Percentiles rank a stretch among this genome's conserved stretches.
Conservation (phyloP, 2,888 invertebrate genomes). For the Chirona hameri region DNA sequence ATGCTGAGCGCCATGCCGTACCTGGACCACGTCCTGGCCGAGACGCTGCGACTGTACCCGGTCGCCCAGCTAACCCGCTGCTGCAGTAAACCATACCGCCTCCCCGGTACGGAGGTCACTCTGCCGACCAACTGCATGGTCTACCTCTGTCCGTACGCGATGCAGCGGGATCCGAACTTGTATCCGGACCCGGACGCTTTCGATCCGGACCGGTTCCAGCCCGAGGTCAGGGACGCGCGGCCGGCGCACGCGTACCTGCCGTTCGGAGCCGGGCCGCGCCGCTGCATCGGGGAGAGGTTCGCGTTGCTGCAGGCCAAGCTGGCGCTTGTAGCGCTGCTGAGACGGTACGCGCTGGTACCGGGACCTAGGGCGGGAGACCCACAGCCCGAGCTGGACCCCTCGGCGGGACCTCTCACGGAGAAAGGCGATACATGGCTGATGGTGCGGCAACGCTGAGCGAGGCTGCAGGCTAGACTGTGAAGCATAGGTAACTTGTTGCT, state of each 20-base stretch:
- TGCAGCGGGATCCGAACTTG: slow-evolving; percentile 30
- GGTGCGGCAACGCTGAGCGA: neutral
- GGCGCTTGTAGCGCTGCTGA: neutral
- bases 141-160: slow-evolving; percentile 24
- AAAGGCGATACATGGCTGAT: neutral
- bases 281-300: slow-evolving; percentile 35
- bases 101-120: neutral
- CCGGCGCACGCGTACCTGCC: slow-evolving; percentile 1
- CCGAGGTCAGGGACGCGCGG: neutral
- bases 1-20: slow-evolving; percentile 46
- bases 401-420: neutral
- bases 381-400: neutral
- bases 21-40: slow-evolving; percentile 50
- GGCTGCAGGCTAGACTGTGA: too few relatives aligned
- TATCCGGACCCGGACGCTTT: slow-evolving; percentile 32
- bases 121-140: neutral
- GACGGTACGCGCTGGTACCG: neutral
- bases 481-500: too few relatives aligned
- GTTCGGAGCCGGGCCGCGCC: slow-evolving; percentile 35
- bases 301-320: slow-evolving; percentile 29
- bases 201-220: slow-evolving; percentile 33
- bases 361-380: neutral
- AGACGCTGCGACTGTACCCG: slow-evolving; percentile 50
- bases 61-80: neutral
- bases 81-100: neutral